These are phyloP conservation scores for Mola mola DNA, from an alignment of 2,113 vertebrate genomes.

Conservation along the genomic window DNA sequence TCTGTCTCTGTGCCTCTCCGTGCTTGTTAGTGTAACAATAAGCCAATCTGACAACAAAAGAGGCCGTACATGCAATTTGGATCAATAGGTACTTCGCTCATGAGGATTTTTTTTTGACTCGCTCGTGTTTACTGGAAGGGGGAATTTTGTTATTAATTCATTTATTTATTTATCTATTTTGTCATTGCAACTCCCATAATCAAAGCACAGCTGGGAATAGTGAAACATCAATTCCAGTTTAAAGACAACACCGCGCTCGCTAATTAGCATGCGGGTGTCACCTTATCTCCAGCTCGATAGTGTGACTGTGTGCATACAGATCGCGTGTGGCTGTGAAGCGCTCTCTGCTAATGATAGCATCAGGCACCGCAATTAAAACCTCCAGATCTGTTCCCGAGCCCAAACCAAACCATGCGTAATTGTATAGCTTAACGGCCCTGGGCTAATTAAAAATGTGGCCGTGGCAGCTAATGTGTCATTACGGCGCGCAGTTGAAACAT, in stretches of 20 bases:
- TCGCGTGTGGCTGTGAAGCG: constrained; percentile 9
- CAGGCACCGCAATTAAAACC: constrained; percentile 35
- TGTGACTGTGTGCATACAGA: constrained; percentile 30
- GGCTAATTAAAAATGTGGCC: constrained; percentile 22
- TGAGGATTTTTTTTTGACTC: too few relatives aligned
- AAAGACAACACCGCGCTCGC: constrained; percentile 56
- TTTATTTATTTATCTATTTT: constrained; percentile 53
- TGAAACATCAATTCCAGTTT: constrained; percentile 66
- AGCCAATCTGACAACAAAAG: too few relatives aligned
- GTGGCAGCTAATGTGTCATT: constrained; percentile 10
- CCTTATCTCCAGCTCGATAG: constrained; percentile 40
- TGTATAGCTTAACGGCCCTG: constrained; percentile 14
- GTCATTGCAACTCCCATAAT: constrained; percentile 56
- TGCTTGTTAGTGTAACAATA: neutral
- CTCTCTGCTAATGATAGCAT: constrained; percentile 42
- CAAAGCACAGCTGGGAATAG: constrained; percentile 62
- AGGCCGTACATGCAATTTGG: too few relatives aligned
- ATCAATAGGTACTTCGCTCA: too few relatives aligned
- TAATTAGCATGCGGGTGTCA: constrained; percentile 68
- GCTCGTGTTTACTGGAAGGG: too few relatives aligned
- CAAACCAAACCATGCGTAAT: constrained; percentile 24
- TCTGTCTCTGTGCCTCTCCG: too few relatives aligned
- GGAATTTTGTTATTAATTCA: too few relatives aligned
- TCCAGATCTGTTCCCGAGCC: constrained; percentile 8
- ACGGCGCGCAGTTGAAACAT: neutral